These are phyloP conservation scores for Coregonus ussuriensis DNA, from an alignment of 2,797 vertebrate genomes.

Conservation along the genomic window DNA sequence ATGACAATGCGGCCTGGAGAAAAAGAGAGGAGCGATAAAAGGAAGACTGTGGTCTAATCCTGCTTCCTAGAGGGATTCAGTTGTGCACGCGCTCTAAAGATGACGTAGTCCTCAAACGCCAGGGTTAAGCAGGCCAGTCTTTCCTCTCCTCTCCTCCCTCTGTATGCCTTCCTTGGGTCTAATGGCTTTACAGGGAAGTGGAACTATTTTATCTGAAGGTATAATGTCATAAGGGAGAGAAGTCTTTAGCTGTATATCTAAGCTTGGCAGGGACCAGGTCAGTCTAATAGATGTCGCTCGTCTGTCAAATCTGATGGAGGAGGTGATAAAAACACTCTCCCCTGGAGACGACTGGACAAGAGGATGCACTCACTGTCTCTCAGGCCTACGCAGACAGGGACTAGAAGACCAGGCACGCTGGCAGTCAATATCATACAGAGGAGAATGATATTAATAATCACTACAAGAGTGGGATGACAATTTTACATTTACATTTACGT, in stretches of 20 bases:
- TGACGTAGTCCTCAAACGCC: not conserved
- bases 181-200: slow-evolving; percentile 64
- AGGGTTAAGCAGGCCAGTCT: slow-evolving; percentile 67
- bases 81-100: slow-evolving; percentile 33
- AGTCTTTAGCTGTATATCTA: not conserved
- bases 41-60: slow-evolving; percentile 65
- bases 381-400: not conserved
- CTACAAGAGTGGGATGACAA: not conserved
- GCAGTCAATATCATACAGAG: not conserved
- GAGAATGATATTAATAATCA: not conserved
- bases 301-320: slow-evolving; percentile 41
- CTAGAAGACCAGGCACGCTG: not conserved
- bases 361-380: not conserved
- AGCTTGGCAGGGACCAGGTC: not conserved
- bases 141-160: slow-evolving; percentile 19
- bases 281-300: slow-evolving; percentile 22
- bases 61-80: slow-evolving; percentile 71
- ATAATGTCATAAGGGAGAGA: not conserved
- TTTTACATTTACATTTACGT: no score
- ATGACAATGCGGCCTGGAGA: slow-evolving; percentile 50
- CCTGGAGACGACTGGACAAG: not conserved
- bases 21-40: slow-evolving; percentile 34
- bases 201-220: slow-evolving; percentile 43
- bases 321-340: slow-evolving; percentile 35
- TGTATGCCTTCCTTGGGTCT: slow-evolving; percentile 39